phyloP scores from a whole-genome alignment of 2,113 vertebrate genomes.

The Channa maculata region DNA sequence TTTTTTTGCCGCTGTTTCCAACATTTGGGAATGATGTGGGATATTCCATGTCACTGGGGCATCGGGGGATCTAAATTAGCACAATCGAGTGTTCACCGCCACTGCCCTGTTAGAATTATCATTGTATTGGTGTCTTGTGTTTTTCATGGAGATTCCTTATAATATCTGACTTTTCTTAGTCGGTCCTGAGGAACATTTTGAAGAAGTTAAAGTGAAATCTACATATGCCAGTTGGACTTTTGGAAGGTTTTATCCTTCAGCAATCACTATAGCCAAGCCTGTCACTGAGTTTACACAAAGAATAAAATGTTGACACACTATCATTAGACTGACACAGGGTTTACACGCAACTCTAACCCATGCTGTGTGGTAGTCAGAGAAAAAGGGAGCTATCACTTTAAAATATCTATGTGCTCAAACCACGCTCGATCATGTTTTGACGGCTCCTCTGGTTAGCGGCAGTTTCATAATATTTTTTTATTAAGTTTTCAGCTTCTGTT shows the following conservation, averaged over 20 bases:
- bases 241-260: conserved; percentile 7
- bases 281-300: conserved; percentile 17
- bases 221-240: conserved; percentile 19
- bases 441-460: conserved; percentile 52
- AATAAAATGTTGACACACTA: conserved; percentile 15
- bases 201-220: no score
- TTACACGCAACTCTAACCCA: conserved; percentile 14
- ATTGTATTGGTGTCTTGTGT: conserved; percentile 48
- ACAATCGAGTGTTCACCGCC: conserved; percentile 45
- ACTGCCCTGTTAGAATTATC: conserved; percentile 35
- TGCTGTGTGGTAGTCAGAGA: conserved; percentile 45
- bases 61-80: conserved; percentile 54
- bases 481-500: conserved; percentile 31
- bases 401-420: conserved; percentile 55
- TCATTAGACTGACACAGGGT: conserved; percentile 1
- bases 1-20: background rate
- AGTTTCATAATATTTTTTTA: conserved; percentile 32
- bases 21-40: conserved; percentile 49
- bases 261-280: background rate
- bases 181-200: conserved; percentile 23
- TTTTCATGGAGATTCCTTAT: conserved; percentile 46
- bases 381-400: conserved; percentile 71
- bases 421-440: conserved; percentile 32
- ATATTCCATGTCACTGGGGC: conserved; percentile 44
- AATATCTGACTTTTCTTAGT: conserved; percentile 34